Percentiles rank a stretch among this genome's conserved stretches.
These are phyloP conservation scores for Iguana delicatissima DNA, from an alignment of 2,797 vertebrate genomes.

Conservation along the genomic window DNA sequence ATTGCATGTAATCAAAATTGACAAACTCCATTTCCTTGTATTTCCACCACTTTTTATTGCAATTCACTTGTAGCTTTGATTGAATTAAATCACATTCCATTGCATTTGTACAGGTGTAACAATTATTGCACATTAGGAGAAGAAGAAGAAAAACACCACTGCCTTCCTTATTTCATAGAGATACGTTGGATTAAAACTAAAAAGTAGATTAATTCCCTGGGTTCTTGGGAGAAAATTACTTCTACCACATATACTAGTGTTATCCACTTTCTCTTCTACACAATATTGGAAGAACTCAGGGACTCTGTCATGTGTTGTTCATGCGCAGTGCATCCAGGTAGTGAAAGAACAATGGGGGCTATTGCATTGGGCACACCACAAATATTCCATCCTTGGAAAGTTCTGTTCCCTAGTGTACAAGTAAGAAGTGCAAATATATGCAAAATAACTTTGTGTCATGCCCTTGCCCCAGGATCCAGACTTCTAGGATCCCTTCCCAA, in stretches of 20 bases:
- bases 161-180: not conserved
- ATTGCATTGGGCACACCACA: not conserved
- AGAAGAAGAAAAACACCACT: not conserved
- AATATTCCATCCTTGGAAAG: not conserved
- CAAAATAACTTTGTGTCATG: too few relatives aligned
- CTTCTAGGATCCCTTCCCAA: too few relatives aligned
- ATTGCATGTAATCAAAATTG: conserved; percentile 48
- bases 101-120: conserved; percentile 42
- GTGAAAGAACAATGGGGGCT: not conserved
- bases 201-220: not conserved
- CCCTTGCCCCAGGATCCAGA: too few relatives aligned
- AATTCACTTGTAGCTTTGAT: conserved; percentile 36
- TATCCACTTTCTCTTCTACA: not conserved
- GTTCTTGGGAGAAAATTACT: not conserved
- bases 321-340: not conserved
- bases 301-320: not conserved
- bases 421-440: too few relatives aligned
- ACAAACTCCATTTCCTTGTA: conserved; percentile 60
- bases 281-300: not conserved
- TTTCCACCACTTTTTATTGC: conserved; percentile 32
- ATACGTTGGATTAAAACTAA: conserved; percentile 35
- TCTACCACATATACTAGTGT: not conserved
- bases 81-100: conserved; percentile 41
- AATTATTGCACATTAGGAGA: conserved; percentile 39
- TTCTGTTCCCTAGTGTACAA: too few relatives aligned